phyloP scores from a whole-genome alignment of 1,140 invertebrate species.

The Sitodiplosis mosellana region DNA sequence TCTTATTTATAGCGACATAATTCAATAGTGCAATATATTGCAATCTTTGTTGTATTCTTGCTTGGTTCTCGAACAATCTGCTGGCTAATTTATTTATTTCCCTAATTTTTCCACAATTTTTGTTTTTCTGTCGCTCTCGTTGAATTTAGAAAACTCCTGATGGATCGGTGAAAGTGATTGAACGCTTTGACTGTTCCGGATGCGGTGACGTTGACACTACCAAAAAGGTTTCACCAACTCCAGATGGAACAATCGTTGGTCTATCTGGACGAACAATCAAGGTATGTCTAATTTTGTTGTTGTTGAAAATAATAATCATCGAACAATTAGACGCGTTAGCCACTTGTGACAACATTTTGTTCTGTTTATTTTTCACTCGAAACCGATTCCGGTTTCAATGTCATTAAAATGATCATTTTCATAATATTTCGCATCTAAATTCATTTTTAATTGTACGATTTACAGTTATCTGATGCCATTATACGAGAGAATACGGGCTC shows the following conservation, averaged over 20 bases:
- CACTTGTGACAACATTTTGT: background rate
- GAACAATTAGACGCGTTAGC: too few species aligned
- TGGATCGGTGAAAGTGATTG: slow-evolving; percentile 83
- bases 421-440: background rate
- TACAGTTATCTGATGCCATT: slow-evolving; percentile 10
- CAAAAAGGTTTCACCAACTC: slow-evolving; percentile 51
- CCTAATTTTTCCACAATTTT: too few species aligned
- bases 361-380: background rate
- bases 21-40: too few species aligned
- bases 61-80: too few species aligned
- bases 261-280: slow-evolving; percentile 74
- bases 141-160: slow-evolving; percentile 42
- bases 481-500: slow-evolving; percentile 26
- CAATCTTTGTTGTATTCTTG: too few species aligned
- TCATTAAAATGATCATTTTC: background rate
- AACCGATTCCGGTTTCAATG: background rate
- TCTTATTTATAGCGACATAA: too few species aligned
- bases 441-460: background rate
- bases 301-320: too few species aligned
- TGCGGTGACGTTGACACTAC: slow-evolving; percentile 86
- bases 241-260: slow-evolving; percentile 61
- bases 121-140: background rate
- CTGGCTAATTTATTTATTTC: too few species aligned
- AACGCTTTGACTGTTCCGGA: slow-evolving; percentile 87
- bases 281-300: too few species aligned